Evolutionary conservation across 1,140 invertebrate species (phyloP).

Genomic region (Monochamus saltuarius): DNA sequence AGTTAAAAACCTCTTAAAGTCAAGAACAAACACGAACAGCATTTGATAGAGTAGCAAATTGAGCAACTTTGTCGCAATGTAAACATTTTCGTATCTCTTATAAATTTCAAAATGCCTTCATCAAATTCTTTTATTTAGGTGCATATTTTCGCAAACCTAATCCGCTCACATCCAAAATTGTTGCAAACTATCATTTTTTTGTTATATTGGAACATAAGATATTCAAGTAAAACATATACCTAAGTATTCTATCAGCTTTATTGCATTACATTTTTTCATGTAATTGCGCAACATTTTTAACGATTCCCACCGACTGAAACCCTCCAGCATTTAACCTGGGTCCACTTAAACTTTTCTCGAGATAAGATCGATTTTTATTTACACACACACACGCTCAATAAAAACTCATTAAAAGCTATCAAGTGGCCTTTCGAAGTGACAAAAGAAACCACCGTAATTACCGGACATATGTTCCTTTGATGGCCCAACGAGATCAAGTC

Average conservation of each 20-base stretch:
- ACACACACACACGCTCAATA: background rate
- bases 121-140: too few relatives aligned
- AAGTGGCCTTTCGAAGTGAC: slow-evolving; percentile 10
- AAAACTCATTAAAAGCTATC: slow-evolving; percentile 3
- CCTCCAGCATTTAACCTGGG: background rate
- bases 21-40: too few relatives aligned
- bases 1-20: too few relatives aligned
- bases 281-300: background rate
- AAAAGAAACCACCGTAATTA: slow-evolving; percentile 7
- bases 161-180: too few relatives aligned
- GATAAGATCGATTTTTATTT: background rate
- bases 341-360: background rate
- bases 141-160: too few relatives aligned
- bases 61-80: too few relatives aligned
- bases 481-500: background rate
- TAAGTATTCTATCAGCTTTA: background rate
- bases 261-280: background rate
- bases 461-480: slow-evolving; percentile 4
- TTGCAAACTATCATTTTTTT: too few relatives aligned
- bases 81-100: too few relatives aligned
- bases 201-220: too few relatives aligned
- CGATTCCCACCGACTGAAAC: background rate
- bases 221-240: background rate
- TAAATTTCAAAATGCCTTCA: too few relatives aligned
- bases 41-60: too few relatives aligned